Evolutionary conservation across 2,113 vertebrate genomes (phyloP).

Genomic region (Thamnaconus septentrionalis): DNA sequence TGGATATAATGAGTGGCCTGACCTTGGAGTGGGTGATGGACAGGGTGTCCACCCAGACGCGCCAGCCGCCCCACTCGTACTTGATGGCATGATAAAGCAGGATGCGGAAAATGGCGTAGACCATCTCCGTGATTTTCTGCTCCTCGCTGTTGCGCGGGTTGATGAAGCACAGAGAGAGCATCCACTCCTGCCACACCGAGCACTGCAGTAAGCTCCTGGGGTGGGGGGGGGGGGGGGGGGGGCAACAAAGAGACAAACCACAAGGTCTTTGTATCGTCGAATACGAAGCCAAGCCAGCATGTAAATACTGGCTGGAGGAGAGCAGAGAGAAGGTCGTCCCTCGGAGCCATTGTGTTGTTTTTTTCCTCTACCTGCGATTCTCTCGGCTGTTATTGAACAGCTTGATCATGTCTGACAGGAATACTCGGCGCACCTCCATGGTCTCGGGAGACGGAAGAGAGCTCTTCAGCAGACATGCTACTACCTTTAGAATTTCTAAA

Average conservation of each 20-base stretch:
- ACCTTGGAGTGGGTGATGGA: slow-evolving; percentile 99
- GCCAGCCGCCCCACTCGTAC: slow-evolving; percentile 99
- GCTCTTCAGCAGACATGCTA: slow-evolving; percentile 89
- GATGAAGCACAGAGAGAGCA: slow-evolving; percentile 96
- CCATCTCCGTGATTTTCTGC: slow-evolving; percentile 98
- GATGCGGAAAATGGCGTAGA: slow-evolving; percentile 96
- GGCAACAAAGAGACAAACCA: slow-evolving; percentile 5
- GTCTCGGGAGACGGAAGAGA: slow-evolving; percentile 83
- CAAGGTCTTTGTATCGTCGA: neutral
- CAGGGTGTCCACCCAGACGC: slow-evolving; percentile 97
- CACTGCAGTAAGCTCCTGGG: slow-evolving; percentile 95
- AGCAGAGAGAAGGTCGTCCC: too few species aligned
- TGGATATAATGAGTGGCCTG: slow-evolving; percentile 61
- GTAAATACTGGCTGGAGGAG: neutral
- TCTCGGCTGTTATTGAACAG: slow-evolving; percentile 98
- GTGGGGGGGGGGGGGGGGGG: neutral
- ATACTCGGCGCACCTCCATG: slow-evolving; percentile 90
- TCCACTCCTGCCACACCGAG: slow-evolving; percentile 99
- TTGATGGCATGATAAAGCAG: slow-evolving; percentile 97
- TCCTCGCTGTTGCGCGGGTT: slow-evolving; percentile 90
- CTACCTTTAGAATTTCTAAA: slow-evolving; percentile 93
- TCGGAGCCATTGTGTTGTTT: too few species aligned
- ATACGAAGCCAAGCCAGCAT: slow-evolving; percentile 4
- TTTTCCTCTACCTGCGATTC: slow-evolving; percentile 86
- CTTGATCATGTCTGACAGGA: slow-evolving; percentile 99